Conservation (phyloP, 2,888 invertebrate species). For the Argyra leucocephala region DNA sequence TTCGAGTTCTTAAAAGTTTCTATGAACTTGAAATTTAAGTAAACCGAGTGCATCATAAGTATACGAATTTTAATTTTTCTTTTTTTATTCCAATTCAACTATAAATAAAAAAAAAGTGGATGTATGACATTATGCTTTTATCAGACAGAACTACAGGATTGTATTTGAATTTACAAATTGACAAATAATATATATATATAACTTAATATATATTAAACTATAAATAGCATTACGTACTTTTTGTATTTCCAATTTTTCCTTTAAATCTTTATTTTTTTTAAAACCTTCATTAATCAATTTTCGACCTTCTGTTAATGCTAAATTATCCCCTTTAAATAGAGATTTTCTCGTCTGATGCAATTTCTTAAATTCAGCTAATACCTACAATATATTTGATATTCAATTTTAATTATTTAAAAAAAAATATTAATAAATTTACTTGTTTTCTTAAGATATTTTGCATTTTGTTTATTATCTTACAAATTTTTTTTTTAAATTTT, state of each 20-base stretch:
- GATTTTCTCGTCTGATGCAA: conserved; percentile 59
- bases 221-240: conserved; percentile 46
- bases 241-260: conserved; percentile 51
- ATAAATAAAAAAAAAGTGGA: no score
- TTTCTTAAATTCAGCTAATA: conserved; percentile 59
- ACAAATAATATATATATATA: no score
- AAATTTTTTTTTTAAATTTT: neutral
- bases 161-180: no score
- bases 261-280: conserved; percentile 54
- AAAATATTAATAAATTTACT: neutral
- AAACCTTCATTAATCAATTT: conserved; percentile 68
- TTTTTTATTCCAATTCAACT: no score
- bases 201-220: conserved; percentile 13
- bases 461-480: neutral
- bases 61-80: no score
- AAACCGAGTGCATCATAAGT: no score
- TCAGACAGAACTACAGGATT: no score
- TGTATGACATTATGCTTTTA: no score
- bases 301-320: conserved; percentile 54
- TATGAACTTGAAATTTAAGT: no score
- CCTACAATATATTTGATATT: conserved; percentile 39
- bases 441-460: neutral
- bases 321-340: conserved; percentile 58
- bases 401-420: no score
- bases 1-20: no score